Evolutionary conservation across 2,113 vertebrate genomes (phyloP).

Genomic region (Hemicordylus capensis): DNA sequence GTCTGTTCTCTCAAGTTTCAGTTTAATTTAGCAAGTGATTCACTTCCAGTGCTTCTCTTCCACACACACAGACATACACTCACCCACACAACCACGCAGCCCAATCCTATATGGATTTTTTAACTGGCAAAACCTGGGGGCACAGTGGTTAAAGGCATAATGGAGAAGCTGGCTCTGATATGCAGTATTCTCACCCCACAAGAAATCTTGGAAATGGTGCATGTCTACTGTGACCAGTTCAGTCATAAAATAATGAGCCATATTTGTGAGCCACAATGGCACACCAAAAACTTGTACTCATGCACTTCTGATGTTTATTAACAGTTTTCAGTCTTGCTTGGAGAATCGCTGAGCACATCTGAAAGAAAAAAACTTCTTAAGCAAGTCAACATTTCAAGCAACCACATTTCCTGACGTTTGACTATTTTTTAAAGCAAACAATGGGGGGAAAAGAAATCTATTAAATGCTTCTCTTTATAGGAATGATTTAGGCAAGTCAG

Average conservation of each 20-base stretch:
- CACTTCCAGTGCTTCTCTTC: conserved; percentile 22
- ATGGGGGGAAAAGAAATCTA: conserved; percentile 45
- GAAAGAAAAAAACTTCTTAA: conserved; percentile 41
- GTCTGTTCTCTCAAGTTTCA: conserved; percentile 51
- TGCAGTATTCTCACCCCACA: conserved; percentile 61
- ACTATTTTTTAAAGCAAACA: conserved; percentile 14
- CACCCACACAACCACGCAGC: conserved; percentile 1
- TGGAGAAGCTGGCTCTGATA: conserved; percentile 59
- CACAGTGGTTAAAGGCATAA: conserved; percentile 59
- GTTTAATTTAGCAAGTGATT: conserved; percentile 62
- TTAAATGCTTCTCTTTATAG: conserved; percentile 54
- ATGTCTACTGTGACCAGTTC: conserved; percentile 43
- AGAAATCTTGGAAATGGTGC: conserved; percentile 66
- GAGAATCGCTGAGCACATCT: conserved; percentile 28
- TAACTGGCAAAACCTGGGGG: conserved; percentile 59
- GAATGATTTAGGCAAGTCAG: conserved; percentile 65
- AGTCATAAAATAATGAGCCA: conserved; percentile 54
- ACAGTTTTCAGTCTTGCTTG: conserved; percentile 30
- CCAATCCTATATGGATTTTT: conserved; percentile 52
- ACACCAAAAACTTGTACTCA: conserved; percentile 39
- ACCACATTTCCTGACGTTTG: conserved; percentile 42
- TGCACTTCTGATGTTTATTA: conserved; percentile 34
- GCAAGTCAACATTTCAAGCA: conserved; percentile 27
- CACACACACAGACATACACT: conserved; percentile 22
- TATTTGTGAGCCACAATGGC: conserved; percentile 50